Evolutionary conservation across 92 coral and sea anemone species (phyloP).

Genomic region (Paramuricea clavata): DNA sequence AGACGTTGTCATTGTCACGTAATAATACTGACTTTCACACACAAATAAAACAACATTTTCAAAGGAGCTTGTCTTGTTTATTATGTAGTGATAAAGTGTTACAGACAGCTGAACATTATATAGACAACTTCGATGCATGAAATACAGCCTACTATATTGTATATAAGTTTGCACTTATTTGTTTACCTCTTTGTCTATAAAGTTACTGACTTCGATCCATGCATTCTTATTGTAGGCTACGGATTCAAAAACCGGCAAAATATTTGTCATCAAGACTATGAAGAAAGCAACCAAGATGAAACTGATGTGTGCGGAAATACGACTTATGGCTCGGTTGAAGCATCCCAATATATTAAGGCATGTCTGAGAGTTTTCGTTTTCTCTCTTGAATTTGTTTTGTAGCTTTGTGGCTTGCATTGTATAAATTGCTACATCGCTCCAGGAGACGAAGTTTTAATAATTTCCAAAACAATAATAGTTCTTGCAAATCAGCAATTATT

Average conservation of each 20-base stretch:
- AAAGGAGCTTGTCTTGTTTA: not conserved
- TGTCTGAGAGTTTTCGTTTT: not conserved
- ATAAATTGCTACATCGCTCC: not conserved
- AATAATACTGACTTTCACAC: not conserved
- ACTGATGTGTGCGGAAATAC: constrained; percentile 77
- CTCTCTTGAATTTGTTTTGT: not conserved
- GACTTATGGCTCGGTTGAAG: constrained; percentile 76
- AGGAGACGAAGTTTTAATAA: constrained; percentile 2
- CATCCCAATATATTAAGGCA: constrained; percentile 87
- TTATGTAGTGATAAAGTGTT: not conserved
- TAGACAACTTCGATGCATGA: not conserved
- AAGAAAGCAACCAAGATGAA: constrained; percentile 60
- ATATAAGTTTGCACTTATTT: not conserved
- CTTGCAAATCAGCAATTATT: constrained; percentile 13
- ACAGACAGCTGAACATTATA: constrained; percentile 17
- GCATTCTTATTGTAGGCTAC: constrained; percentile 27
- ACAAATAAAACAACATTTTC: not conserved
- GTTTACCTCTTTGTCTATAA: not conserved
- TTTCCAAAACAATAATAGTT: not conserved
- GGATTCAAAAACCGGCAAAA: constrained; percentile 1
- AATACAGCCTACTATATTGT: not conserved
- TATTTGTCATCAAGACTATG: constrained; percentile 71
- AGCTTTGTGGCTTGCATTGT: not conserved
- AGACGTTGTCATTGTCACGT: not conserved
- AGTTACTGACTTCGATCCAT: not conserved